Base-by-base conservation (phyloP, 2,113 vertebrate genomes). In the Coreoperca whiteheadi region DNA sequence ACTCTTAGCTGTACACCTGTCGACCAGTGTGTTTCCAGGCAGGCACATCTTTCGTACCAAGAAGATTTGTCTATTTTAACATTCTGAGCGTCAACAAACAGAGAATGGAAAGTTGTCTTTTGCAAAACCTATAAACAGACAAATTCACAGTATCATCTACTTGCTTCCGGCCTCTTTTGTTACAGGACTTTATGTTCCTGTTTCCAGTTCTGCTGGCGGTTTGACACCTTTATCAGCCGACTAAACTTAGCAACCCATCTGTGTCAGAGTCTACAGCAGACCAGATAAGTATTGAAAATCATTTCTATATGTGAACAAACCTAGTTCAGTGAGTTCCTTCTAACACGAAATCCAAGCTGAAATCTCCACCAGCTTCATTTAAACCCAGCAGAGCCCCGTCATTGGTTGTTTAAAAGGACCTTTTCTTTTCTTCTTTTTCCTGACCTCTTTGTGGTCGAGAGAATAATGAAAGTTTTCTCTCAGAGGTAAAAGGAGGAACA, bases 191-290 rank as follows among this genome's bases (percentile, higher is more conserved):
- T 12, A n/a, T 63, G 48, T 46, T 61, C 32, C 50, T 41, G 41
- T 64, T 50, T 54, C n/a, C 34, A 51, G 11, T 53, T 46, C 71
- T 69, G 54, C 32, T 53, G 72, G 34, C 46, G 43, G 16, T 14
- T 5, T 53, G 67, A 82, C 71, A 63, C 69, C 57, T 82, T 79
- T 59, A 51, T 64, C 32, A 81, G 77, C 37, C 20, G 25, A 68
- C 54, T 87, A 56, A 80, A 77, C 37, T 60, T 60, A 67, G 81
- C 18, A 61, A 46, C 54, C 77, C 77, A 77, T 80, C 72, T 87
- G 77, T 51, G 59, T 50, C 75, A 32, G 53, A 72, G 72, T 81
- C 79, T 41, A 46, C 57, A 53, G 48, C 72, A 39, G 41, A 39
- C 23, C 77, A 69, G 51, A 20, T 74, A 76, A 76, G 41, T 41